Conservation (phyloP, 2,888 invertebrate species). For the Himalopsyche tibetana region DNA sequence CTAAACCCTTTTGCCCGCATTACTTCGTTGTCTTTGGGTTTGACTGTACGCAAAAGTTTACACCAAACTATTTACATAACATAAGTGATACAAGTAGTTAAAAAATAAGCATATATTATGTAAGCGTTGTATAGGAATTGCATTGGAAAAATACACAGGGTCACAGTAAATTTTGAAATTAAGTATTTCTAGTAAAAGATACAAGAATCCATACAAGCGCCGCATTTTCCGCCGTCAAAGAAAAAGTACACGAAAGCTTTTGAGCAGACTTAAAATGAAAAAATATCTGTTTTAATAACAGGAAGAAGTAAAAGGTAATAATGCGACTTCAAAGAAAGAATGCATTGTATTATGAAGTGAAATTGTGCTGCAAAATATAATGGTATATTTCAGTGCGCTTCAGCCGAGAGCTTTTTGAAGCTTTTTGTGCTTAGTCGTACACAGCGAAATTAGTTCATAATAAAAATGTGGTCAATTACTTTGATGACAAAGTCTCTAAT, state of each 20-base stretch:
- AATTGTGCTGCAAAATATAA: conserved; percentile 53
- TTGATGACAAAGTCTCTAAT: conserved; percentile 11
- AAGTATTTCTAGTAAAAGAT: not conserved
- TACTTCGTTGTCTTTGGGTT: no score
- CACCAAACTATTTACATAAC: no score
- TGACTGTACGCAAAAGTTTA: no score
- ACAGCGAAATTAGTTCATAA: conserved; percentile 17
- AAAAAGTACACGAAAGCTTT: conserved; percentile 13
- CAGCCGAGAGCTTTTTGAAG: conserved; percentile 5
- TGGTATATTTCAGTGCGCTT: conserved; percentile 23
- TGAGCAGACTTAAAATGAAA: conserved; percentile 26
- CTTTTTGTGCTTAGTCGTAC: conserved; percentile 30
- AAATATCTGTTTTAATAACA: conserved; percentile 58
- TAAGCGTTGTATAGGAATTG: not conserved
- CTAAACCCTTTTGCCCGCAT: no score
- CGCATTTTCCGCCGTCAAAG: not conserved
- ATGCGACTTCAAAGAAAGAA: conserved; percentile 53
- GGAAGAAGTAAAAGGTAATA: conserved; percentile 51
- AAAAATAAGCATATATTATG: not conserved
- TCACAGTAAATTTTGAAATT: not conserved
- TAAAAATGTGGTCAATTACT: conserved; percentile 31
- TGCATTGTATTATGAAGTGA: conserved; percentile 51
- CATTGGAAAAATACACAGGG: not conserved
- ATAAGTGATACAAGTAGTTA: no score
- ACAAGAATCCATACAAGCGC: not conserved